A percentile compares a stretch with the other conserved stretches of the same genome.
Conservation (phyloP, 2,797 vertebrate species). For the Melanotaenia trifasciata region DNA sequence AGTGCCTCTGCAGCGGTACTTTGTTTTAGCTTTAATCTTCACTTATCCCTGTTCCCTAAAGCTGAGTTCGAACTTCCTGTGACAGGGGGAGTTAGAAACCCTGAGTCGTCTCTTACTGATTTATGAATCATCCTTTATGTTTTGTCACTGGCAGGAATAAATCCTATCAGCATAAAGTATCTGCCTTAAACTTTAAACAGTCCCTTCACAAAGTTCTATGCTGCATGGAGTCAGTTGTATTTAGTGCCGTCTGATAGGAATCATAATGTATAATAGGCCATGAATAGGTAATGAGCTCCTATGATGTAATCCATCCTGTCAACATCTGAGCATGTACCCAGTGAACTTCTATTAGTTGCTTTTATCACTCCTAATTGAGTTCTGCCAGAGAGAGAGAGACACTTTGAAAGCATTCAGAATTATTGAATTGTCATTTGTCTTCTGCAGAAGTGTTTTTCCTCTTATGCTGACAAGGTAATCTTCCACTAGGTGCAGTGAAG, state of each 20-base stretch:
- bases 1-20: no score
- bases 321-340: conserved; percentile 51
- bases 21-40: no score
- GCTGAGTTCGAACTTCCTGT: neutral
- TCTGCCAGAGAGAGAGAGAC: conserved; percentile 50
- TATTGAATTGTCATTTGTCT: conserved; percentile 71
- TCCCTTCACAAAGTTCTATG: conserved; percentile 23
- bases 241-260: conserved; percentile 60
- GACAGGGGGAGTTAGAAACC: neutral
- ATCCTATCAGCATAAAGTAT: conserved; percentile 24
- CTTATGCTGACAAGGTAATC: conserved; percentile 69
- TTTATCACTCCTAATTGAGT: conserved; percentile 70
- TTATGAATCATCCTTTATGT: conserved; percentile 25
- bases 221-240: conserved; percentile 55
- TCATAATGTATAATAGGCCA: conserved; percentile 69
- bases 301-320: conserved; percentile 59
- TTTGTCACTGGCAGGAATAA: conserved; percentile 17
- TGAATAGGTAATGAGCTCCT: conserved; percentile 68
- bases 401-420: conserved; percentile 60
- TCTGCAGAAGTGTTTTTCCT: conserved; percentile 59
- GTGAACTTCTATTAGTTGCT: conserved; percentile 59
- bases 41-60: no score
- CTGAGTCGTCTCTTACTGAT: conserved; percentile 9
- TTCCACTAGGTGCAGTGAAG: conserved; percentile 52
- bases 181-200: conserved; percentile 35